A percentile compares a stretch with the other conserved stretches of the same genome.
These are phyloP conservation scores for Oscheius sp. DNA, from an alignment of 2,888 invertebrate genomes.

Conservation along the genomic window DNA sequence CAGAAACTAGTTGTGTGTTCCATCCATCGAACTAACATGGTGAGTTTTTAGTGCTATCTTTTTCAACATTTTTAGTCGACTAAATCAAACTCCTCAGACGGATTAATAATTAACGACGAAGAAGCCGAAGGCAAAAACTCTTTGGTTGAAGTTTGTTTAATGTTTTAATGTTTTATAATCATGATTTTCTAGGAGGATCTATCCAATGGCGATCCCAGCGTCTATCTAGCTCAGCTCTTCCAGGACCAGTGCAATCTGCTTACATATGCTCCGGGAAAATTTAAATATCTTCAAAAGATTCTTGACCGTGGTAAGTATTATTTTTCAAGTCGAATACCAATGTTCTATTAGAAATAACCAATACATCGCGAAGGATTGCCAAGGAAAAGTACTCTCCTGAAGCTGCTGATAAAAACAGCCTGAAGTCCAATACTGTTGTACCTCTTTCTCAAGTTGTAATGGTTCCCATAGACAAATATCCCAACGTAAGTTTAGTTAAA, in stretches of 20 bases:
- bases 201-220: no score
- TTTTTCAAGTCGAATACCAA: neutral
- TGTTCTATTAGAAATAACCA: constrained; percentile 5
- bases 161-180: no score
- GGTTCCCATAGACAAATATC: constrained; percentile 98
- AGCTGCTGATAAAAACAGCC: constrained; percentile 9
- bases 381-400: neutral
- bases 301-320: constrained; percentile 15
- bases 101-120: no score
- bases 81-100: no score
- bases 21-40: no score
- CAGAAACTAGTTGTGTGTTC: no score
- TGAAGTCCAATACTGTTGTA: constrained; percentile 77
- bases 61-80: no score
- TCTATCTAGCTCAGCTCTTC: constrained; percentile 10
- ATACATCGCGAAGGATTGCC: neutral
- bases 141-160: no score
- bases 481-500: constrained; percentile 80
- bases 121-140: no score
- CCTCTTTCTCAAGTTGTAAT: constrained; percentile 97
- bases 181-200: no score
- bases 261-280: constrained; percentile 5
- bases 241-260: constrained; percentile 1
- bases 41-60: no score
- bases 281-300: constrained; percentile 14